Conservation (phyloP, 2,888 invertebrate species). For the Diadegma fenestrale region DNA sequence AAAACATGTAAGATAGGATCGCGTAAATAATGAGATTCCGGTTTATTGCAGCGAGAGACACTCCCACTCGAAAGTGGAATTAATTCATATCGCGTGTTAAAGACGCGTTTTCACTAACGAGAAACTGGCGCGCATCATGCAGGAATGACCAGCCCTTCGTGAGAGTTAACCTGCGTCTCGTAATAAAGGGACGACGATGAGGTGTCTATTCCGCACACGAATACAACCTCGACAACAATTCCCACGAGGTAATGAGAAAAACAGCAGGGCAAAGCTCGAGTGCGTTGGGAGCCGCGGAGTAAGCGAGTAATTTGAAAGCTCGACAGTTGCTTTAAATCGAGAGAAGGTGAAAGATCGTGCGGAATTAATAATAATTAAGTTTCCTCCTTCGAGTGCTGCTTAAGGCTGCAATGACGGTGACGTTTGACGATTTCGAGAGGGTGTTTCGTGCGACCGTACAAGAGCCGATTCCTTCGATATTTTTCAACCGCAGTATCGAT, state of each 20-base stretch:
- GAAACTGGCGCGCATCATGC: conserved; percentile 39
- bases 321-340: conserved; percentile 41
- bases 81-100: conserved; percentile 63
- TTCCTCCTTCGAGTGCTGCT: not conserved
- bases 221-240: not conserved
- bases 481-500: conserved; percentile 60
- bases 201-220: conserved; percentile 30
- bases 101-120: conserved; percentile 46
- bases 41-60: not conserved
- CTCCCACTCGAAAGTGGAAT: conserved; percentile 41
- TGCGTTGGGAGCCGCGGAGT: not conserved
- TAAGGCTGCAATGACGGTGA: too few relatives aligned
- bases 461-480: conserved; percentile 49
- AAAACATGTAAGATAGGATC: not conserved
- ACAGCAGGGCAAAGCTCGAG: conserved; percentile 12
- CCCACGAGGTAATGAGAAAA: conserved; percentile 42
- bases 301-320: not conserved
- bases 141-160: conserved; percentile 52
- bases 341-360: conserved; percentile 39
- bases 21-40: conserved; percentile 1
- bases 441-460: conserved; percentile 31
- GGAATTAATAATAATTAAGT: not conserved
- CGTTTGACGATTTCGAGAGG: conserved; percentile 29
- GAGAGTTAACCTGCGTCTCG: conserved; percentile 6
- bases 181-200: not conserved